Evolutionary conservation across 2,888 invertebrate genomes (phyloP).

Genomic region (Octodonta nipae): DNA sequence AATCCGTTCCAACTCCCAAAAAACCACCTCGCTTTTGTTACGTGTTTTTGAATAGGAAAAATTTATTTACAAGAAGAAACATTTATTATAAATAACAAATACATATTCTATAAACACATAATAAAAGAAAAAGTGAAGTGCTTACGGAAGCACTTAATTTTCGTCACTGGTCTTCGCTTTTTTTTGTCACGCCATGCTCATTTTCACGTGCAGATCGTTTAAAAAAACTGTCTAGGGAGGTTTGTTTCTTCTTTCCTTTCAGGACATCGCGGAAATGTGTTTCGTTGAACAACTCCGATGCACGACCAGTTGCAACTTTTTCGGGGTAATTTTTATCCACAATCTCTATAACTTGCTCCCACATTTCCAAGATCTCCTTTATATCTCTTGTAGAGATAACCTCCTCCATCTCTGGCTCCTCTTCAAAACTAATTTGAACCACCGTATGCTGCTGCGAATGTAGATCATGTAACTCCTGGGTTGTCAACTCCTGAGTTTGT

Average conservation of each 20-base stretch:
- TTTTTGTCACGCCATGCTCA: constrained; percentile 3
- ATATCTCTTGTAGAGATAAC: constrained; percentile 2
- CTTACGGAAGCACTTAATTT: background rate
- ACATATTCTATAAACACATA: constrained; percentile 3
- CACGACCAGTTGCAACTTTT: constrained; percentile 10
- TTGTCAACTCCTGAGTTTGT: background rate
- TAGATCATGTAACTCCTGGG: constrained; percentile 1
- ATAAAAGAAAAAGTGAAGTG: background rate
- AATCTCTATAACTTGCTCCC: constrained; percentile 9
- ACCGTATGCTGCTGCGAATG: constrained; percentile 5
- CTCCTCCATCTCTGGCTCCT: constrained; percentile 6
- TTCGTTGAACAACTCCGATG: constrained; percentile 20
- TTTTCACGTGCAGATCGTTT: constrained; percentile 4
- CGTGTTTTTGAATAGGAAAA: constrained; percentile 4
- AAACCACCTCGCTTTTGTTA: constrained; percentile 2
- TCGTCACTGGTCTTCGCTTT: constrained; percentile 2
- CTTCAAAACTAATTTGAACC: constrained; percentile 6
- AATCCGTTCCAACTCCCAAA: constrained; percentile 1
- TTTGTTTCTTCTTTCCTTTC: constrained; percentile 1
- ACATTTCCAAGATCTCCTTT: constrained; percentile 10
- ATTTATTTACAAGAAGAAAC: constrained; percentile 3
- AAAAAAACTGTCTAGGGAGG: constrained; percentile 2
- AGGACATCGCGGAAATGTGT: constrained; percentile 7
- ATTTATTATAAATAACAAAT: constrained; percentile 4
- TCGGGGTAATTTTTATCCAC: constrained; percentile 10